Conservation (phyloP, 2,888 invertebrate genomes). For the Meganola albula region DNA sequence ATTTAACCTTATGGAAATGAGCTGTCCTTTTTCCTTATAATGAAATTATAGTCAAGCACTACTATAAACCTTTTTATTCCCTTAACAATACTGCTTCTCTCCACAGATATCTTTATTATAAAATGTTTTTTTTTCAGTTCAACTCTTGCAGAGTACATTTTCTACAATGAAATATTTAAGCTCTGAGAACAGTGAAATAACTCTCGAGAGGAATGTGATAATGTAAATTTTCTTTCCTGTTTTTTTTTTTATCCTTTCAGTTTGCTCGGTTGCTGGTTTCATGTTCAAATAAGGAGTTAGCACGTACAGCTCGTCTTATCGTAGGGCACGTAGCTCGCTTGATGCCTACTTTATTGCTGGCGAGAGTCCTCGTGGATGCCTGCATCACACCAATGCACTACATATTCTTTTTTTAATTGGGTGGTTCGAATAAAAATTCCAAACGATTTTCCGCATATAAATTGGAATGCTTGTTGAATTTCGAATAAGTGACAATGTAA, state of each 20-base stretch:
- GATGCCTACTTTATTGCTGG: conserved; percentile 64
- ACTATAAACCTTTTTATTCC: background rate
- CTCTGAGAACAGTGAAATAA: conserved; percentile 32
- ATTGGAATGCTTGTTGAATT: conserved; percentile 7
- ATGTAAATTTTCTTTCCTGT: conserved; percentile 43
- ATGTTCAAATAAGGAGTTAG: conserved; percentile 42
- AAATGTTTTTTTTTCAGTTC: conserved; percentile 18
- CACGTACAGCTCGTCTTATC: conserved; percentile 53
- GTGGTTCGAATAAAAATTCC: conserved; percentile 29
- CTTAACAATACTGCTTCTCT: conserved; percentile 15
- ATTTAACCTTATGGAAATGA: no score
- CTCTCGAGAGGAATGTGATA: conserved; percentile 44
- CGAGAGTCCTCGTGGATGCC: conserved; percentile 37
- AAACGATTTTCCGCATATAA: conserved; percentile 14
- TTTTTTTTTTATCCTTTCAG: conserved; percentile 40
- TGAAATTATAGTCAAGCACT: no score
- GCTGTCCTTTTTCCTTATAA: no score
- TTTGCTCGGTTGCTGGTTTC: conserved; percentile 39
- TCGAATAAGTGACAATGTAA: no score
- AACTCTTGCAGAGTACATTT: conserved; percentile 19
- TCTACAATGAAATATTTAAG: conserved; percentile 31
- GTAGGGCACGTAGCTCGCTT: conserved; percentile 52
- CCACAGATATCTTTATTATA: conserved; percentile 12
- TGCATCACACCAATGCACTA: conserved; percentile 46
- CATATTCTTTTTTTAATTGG: conserved; percentile 39